These are phyloP conservation scores for Campopleginae sp. DNA, from an alignment of 2,888 invertebrate genomes.

Conservation along the genomic window DNA sequence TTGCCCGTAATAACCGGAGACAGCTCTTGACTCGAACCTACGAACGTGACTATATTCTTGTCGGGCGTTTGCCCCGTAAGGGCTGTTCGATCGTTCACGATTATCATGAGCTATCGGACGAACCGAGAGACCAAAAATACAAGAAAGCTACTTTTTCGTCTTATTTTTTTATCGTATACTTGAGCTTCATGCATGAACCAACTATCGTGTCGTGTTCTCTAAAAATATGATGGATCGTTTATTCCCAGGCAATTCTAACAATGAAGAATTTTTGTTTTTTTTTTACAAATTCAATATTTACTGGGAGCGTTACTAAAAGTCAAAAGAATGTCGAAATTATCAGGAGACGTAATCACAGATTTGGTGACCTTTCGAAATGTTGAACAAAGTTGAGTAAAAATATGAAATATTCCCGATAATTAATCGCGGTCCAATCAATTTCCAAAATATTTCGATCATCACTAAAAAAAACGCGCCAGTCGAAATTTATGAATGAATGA, in stretches of 20 bases:
- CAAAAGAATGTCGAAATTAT: background rate
- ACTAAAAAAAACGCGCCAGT: no score
- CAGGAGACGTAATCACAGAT: background rate
- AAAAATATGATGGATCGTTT: conserved; percentile 23
- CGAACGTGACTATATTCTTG: conserved; percentile 53
- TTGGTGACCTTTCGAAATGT: background rate
- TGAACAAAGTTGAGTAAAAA: background rate
- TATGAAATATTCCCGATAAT: background rate
- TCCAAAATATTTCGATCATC: no score
- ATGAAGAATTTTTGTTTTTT: background rate
- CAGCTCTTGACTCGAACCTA: conserved; percentile 42
- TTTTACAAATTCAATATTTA: background rate
- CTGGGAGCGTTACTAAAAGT: background rate
- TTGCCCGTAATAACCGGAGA: conserved; percentile 46
- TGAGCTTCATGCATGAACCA: background rate
- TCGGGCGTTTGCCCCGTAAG: conserved; percentile 21
- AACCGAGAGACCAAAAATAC: background rate
- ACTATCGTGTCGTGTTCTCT: conserved; percentile 12
- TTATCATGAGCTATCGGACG: conserved; percentile 40
- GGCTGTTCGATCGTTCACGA: conserved; percentile 51
- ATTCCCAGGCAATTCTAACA: background rate
- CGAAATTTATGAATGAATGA: no score
- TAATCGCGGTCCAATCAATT: no score
- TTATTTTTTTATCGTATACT: conserved; percentile 15
- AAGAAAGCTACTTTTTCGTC: background rate